Conservation (phyloP, 2,113 vertebrate genomes). For the Otolemur garnettii region DNA sequence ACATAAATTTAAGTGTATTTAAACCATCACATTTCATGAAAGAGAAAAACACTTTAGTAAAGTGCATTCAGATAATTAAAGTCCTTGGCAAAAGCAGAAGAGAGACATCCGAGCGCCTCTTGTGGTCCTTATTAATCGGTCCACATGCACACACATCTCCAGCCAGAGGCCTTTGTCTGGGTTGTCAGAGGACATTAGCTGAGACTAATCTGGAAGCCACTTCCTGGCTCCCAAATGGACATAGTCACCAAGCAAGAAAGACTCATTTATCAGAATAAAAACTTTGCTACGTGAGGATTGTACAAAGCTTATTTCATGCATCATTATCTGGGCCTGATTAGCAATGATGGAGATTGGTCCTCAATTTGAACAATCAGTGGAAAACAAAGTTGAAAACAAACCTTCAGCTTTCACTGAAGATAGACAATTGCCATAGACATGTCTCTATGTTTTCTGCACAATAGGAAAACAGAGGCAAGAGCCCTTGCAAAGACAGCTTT, state of each 20-base stretch:
- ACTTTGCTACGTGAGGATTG: background rate
- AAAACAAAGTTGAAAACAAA: background rate
- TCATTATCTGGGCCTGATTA: conserved; percentile 41
- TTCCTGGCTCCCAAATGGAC: conserved; percentile 46
- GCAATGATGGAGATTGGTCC: conserved; percentile 37
- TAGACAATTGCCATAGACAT: background rate
- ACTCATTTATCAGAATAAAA: conserved; percentile 24
- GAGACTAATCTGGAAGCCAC: background rate
- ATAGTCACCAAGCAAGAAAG: conserved; percentile 26
- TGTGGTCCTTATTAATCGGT: background rate
- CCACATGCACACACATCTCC: background rate
- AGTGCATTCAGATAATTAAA: background rate
- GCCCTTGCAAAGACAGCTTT: background rate
- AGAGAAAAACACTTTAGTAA: background rate
- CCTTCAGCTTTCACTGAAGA: background rate
- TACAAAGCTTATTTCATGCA: background rate
- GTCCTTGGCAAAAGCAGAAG: background rate
- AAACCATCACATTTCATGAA: background rate
- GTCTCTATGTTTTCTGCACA: background rate
- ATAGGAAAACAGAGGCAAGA: background rate
- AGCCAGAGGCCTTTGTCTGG: background rate
- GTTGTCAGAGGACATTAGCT: conserved; percentile 55
- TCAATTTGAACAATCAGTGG: background rate
- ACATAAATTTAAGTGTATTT: background rate
- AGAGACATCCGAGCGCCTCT: background rate